Conservation (phyloP, 2,888 invertebrate species). For the Rotaria sp. region DNA sequence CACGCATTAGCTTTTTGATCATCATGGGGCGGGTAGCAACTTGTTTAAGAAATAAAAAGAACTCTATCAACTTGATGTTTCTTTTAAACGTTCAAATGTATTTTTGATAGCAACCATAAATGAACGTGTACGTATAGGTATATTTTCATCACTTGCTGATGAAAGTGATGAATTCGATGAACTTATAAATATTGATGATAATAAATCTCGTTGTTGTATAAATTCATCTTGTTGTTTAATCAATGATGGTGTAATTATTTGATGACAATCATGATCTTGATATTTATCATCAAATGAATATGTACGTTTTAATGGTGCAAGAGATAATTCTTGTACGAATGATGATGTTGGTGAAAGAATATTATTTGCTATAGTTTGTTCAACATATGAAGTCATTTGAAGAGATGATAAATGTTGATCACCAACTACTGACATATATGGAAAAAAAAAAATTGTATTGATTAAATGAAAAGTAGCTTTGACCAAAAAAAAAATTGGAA, state of each 20-base stretch:
- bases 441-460: too few relatives aligned
- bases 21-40: constrained; percentile 5
- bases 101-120: not conserved
- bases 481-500: too few relatives aligned
- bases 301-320: constrained; percentile 5
- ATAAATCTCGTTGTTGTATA: not conserved
- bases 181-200: not conserved
- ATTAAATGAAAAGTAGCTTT: too few relatives aligned
- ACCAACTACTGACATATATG: too few relatives aligned
- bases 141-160: not conserved
- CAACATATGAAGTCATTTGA: not conserved
- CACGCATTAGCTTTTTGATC: constrained; percentile 2
- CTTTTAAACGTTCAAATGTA: constrained; percentile 9
- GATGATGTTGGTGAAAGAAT: not conserved
- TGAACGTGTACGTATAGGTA: not conserved
- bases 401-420: too few relatives aligned
- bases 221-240: not conserved
- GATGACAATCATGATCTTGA: not conserved
- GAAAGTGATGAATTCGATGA: not conserved
- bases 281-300: not conserved
- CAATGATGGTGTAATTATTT: not conserved
- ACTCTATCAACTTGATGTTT: not conserved
- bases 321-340: not conserved
- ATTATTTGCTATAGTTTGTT: not conserved
- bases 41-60: not conserved